Conservation (phyloP, 1,140 invertebrate genomes). For the Drosophila burlai region DNA sequence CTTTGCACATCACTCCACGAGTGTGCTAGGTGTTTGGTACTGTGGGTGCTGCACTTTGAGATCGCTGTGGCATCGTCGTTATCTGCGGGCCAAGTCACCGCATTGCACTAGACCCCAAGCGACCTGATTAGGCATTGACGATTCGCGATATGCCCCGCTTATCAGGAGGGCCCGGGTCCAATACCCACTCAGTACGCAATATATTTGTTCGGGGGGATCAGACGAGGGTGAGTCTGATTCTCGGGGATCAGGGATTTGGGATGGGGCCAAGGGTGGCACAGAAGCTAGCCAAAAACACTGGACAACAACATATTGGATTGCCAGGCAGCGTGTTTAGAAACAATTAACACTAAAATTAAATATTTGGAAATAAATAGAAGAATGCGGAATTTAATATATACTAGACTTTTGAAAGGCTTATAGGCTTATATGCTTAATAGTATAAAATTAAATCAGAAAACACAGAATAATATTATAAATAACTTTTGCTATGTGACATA, state of each 20-base stretch:
- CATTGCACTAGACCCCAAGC: conserved; percentile 41
- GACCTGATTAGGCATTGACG: conserved; percentile 40
- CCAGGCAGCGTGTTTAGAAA: background rate
- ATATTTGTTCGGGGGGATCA: conserved; percentile 28
- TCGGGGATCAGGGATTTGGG: conserved; percentile 13
- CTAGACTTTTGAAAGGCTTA: too few species aligned
- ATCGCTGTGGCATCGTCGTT: conserved; percentile 39
- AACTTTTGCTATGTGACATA: conserved; percentile 10
- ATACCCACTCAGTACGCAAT: conserved; percentile 26
- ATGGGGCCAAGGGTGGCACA: conserved; percentile 15
- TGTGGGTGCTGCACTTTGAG: conserved; percentile 46
- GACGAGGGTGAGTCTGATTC: conserved; percentile 23
- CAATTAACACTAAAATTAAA: background rate
- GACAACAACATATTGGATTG: background rate
- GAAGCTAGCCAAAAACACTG: conserved; percentile 15
- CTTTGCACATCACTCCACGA: conserved; percentile 45
- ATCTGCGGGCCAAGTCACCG: conserved; percentile 12
- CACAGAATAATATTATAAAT: background rate
- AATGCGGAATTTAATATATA: background rate
- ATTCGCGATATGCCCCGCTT: conserved; percentile 16
- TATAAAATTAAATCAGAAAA: background rate
- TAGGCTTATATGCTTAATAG: too few species aligned
- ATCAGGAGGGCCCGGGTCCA: conserved; percentile 39
- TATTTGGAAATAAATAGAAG: background rate
- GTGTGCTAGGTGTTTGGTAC: background rate